Conservation (phyloP, 2,113 vertebrate species). For the Vireo altiloquus region DNA sequence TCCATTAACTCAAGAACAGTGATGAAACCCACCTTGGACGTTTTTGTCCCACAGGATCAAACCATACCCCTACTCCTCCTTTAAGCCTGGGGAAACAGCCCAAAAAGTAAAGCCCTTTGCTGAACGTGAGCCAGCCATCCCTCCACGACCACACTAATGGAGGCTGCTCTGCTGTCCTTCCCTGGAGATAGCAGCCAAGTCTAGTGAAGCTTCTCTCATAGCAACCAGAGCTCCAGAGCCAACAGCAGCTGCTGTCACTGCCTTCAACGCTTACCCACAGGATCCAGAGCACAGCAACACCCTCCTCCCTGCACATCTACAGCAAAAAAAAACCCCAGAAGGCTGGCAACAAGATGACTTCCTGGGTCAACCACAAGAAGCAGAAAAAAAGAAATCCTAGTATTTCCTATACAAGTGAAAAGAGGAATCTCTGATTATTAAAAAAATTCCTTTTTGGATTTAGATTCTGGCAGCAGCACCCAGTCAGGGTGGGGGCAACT, state of each 20-base stretch:
- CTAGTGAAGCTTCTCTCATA: constrained; percentile 84
- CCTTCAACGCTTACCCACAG: constrained; percentile 73
- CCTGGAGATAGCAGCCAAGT: constrained; percentile 82
- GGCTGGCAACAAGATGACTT: constrained; percentile 43
- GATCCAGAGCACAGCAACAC: constrained; percentile 74
- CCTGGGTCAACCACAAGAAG: constrained; percentile 50
- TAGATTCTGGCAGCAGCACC: background rate
- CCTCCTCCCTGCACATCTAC: constrained; percentile 65
- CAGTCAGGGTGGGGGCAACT: background rate
- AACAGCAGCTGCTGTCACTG: constrained; percentile 76
- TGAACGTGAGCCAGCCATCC: constrained; percentile 62
- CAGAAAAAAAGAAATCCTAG: background rate
- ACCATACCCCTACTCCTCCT: background rate
- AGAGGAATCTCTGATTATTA: background rate
- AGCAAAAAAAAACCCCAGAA: background rate
- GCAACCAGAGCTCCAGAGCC: constrained; percentile 81
- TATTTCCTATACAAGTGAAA: constrained; percentile 25
- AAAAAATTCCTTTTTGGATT: background rate
- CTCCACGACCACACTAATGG: constrained; percentile 77
- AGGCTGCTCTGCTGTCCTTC: constrained; percentile 80
- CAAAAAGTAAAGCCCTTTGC: constrained; percentile 33
- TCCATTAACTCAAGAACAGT: background rate
- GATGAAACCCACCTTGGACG: background rate
- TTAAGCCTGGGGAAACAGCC: constrained; percentile 10
- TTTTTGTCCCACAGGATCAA: background rate